phyloP scores from a whole-genome alignment of 2,888 invertebrate species.

The Omphaloscelis lunosa region DNA sequence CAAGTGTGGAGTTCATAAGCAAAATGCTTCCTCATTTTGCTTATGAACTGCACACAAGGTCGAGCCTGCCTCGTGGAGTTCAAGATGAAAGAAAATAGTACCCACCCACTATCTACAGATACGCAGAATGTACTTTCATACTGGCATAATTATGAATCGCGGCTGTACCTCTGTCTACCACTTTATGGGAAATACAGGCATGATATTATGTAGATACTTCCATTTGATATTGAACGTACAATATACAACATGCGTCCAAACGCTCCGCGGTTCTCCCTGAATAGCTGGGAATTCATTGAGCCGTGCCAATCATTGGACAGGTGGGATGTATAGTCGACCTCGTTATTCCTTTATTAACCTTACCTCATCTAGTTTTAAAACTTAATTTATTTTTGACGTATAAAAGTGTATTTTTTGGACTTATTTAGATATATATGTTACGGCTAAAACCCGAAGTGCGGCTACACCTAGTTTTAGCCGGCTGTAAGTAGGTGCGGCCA shows the following conservation, averaged over 20 bases:
- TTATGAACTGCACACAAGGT: no score
- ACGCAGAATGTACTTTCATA: not conserved
- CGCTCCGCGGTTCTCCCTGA: not conserved
- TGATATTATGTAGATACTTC: not conserved
- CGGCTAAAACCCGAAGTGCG: no score
- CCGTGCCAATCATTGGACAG: conserved; percentile 25
- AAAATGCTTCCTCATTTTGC: no score
- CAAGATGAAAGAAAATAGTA: not conserved
- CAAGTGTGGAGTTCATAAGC: no score
- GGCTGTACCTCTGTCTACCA: not conserved
- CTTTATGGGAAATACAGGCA: not conserved
- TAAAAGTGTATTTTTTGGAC: not conserved
- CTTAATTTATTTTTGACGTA: not conserved
- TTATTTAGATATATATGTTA: no score
- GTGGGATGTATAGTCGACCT: not conserved
- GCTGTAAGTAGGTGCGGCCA: no score
- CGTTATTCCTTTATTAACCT: not conserved
- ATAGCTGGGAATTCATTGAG: conserved; percentile 37
- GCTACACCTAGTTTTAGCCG: no score
- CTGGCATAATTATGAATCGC: no score
- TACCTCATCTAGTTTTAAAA: not conserved
- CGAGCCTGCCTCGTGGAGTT: no score
- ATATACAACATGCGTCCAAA: not conserved
- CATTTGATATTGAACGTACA: not conserved
- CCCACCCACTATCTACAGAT: not conserved